These are phyloP conservation scores for Leucoraja erinaceus DNA, from an alignment of 2,113 vertebrate genomes.

Conservation along the genomic window DNA sequence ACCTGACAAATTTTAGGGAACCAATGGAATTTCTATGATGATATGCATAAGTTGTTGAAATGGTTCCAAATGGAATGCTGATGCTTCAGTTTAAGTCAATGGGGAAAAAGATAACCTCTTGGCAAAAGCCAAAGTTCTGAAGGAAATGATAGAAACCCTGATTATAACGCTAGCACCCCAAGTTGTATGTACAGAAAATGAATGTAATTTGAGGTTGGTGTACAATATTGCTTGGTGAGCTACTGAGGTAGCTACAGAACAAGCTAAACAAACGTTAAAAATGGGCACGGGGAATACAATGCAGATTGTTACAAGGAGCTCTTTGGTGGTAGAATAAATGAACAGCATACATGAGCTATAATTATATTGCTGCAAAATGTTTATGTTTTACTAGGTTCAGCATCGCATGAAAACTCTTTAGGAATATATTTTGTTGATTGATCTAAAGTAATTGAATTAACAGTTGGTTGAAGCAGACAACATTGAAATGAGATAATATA, in stretches of 20 bases:
- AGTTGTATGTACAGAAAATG: background rate
- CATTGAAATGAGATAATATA: background rate
- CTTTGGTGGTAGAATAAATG: background rate
- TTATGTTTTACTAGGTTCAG: background rate
- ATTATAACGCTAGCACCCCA: background rate
- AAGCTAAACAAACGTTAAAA: background rate
- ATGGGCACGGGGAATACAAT: background rate
- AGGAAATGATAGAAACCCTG: background rate
- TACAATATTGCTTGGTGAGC: background rate
- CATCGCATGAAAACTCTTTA: background rate
- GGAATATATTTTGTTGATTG: too few relatives aligned
- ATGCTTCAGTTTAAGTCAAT: background rate
- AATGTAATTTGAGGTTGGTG: background rate
- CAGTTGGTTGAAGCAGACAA: background rate
- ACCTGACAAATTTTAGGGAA: background rate
- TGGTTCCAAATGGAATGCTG: background rate
- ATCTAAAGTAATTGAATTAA: background rate
- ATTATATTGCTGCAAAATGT: too few relatives aligned
- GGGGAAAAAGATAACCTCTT: background rate
- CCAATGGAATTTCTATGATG: background rate
- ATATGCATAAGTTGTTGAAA: background rate
- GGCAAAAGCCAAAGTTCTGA: background rate
- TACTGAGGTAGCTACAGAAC: background rate
- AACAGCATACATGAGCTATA: background rate
- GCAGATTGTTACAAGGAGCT: background rate